Evolutionary conservation across 2,888 invertebrate species (phyloP).

Genomic region (Zelleria hepariella): DNA sequence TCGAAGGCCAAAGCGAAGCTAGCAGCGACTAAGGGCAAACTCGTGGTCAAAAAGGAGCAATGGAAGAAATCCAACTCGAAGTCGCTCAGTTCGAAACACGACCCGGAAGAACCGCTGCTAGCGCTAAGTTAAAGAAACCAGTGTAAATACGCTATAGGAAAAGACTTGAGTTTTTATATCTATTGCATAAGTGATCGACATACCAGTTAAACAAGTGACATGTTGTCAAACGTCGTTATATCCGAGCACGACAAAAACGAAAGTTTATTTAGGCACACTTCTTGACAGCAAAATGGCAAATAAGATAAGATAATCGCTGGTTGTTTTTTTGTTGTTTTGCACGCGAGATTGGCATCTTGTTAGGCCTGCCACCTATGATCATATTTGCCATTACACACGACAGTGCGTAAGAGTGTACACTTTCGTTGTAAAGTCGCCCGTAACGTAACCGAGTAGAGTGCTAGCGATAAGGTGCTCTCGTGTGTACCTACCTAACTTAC

Average conservation of each 20-base stretch:
- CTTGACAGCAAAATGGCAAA: not conserved
- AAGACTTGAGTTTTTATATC: slow-evolving; percentile 8
- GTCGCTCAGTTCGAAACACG: slow-evolving; percentile 51
- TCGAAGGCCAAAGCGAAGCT: slow-evolving; percentile 79
- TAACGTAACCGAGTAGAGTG: too few relatives aligned
- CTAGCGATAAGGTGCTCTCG: too few relatives aligned
- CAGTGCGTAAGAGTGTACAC: too few relatives aligned
- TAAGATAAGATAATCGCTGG: not conserved
- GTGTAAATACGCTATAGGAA: slow-evolving; percentile 5
- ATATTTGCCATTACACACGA: too few relatives aligned
- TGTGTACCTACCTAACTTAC: too few relatives aligned
- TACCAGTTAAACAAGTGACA: slow-evolving; percentile 3
- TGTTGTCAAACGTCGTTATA: not conserved
- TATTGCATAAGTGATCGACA: slow-evolving; percentile 9
- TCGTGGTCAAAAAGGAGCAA: slow-evolving; percentile 53
- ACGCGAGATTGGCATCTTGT: not conserved
- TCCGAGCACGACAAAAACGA: not conserved
- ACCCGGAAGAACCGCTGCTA: slow-evolving; percentile 75
- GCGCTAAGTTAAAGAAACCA: slow-evolving; percentile 73
- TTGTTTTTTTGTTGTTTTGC: not conserved
- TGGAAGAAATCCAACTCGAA: slow-evolving; percentile 59
- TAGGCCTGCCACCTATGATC: not conserved
- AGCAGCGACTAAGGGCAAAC: slow-evolving; percentile 61
- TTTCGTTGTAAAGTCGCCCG: too few relatives aligned
- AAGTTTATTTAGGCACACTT: not conserved